phyloP scores from a whole-genome alignment of 2,797 vertebrate species.

The Pampus argenteus region DNA sequence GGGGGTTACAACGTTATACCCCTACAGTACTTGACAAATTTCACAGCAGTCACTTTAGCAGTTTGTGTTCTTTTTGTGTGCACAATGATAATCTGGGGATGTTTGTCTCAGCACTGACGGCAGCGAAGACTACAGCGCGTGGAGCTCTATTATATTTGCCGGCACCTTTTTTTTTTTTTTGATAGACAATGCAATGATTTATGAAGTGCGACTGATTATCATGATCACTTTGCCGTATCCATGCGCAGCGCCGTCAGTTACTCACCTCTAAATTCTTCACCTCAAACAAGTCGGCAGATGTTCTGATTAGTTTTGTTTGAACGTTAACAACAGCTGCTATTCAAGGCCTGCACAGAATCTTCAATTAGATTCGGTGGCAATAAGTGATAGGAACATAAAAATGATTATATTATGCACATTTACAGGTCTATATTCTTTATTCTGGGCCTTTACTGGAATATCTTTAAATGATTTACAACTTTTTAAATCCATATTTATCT shows the following conservation, averaged over 20 bases:
- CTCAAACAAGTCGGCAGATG: neutral
- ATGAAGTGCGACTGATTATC: neutral
- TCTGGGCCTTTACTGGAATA: too few relatives aligned
- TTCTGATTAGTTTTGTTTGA: conserved; percentile 8
- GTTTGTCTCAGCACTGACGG: neutral
- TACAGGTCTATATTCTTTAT: too few relatives aligned
- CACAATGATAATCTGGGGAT: neutral
- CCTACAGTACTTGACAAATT: neutral
- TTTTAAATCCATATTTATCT: too few relatives aligned
- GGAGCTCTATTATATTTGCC: neutral
- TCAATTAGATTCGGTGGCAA: neutral
- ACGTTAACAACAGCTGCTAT: neutral
- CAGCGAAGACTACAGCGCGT: neutral
- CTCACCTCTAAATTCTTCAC: neutral
- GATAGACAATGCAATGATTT: conserved; percentile 4
- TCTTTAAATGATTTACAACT: too few relatives aligned
- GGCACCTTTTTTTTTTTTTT: neutral
- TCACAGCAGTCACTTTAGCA: conserved; percentile 5
- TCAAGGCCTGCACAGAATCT: neutral
- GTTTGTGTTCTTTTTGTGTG: neutral
- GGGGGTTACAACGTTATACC: too few relatives aligned
- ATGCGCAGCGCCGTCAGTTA: neutral
- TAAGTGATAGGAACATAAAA: too few relatives aligned
- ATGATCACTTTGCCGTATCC: conserved; percentile 11
- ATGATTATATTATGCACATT: too few relatives aligned